Evolutionary conservation across 2,888 invertebrate species (phyloP), one percentile per base, ranked within the genome.

Genomic region (Antitype chi): DNA sequence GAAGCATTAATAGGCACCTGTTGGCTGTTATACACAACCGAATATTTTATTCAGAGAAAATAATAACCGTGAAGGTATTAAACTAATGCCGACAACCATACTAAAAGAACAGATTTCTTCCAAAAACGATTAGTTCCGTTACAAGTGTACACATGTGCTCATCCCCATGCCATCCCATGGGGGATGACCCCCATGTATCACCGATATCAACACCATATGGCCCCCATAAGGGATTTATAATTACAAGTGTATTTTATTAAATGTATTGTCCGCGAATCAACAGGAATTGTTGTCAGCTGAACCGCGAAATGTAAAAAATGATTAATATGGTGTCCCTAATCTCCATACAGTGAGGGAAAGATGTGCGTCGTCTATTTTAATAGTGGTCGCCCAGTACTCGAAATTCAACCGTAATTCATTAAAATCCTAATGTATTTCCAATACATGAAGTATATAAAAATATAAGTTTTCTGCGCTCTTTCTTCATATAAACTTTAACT

Each of bases 141-240:
- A 93, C 94, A 94, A 95, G 95, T 93, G 89, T 89, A 90, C 95
- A 95, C 94, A 94, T 94, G 94, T 90, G 93, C 87, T 88, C 89
- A 86, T 91, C 91, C 70, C 67, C 84, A 81, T 87, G 57, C 47
- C 69, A 82, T 83, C 82, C 88, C 90, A 8, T 47, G 75, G 87
- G 90, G 88, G 83, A 85, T 76, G 79, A 81, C 81, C 90, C 86
- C 89, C 85, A 81, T 83, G 75, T 77, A 87, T 84, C 85, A 80
- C 78, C 74, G 88, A 85, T 90, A 92, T 92, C 91, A 89, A 92
- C 93, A 94, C 96, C 96, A 96, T 96, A 96, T 96, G 96, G 95
- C 93, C 88, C 83, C 88, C 84, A 89, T 90, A 90, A 90, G 92
- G 93, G 94, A 92, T 90, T 91, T 90, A 90, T 94, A 94, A 94